Evolutionary conservation across 2,888 invertebrate species (phyloP), one percentile per base, ranked within the genome.

Genomic region (Coelogynopora nodosa): DNA sequence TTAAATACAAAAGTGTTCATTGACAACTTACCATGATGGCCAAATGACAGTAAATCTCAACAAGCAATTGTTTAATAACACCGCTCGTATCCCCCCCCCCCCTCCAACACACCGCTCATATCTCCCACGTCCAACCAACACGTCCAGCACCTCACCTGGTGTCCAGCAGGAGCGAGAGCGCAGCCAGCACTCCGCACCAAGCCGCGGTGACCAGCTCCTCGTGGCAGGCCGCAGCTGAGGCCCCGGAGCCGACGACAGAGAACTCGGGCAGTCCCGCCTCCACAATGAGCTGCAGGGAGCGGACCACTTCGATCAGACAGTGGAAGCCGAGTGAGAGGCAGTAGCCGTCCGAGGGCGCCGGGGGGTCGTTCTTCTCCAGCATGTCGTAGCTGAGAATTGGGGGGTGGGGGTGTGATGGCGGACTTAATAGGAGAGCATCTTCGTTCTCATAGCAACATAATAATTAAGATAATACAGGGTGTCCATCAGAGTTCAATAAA

Each of bases 301-400:
- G 94, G 85, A 97, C 96, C 88, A 96, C 95, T 92, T 98, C 98
- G 91, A 97, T 93, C 80, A 98, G 93, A 91, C 97, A 96, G 0
- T 96, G 95, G 92, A 97, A 98, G 0, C 97, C 97, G 67, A 98
- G 94, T 0, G 98, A 97, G 88, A 99, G 95, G 0, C 97, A 97
- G 92, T 98, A 99, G 0, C 98, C 98, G 88, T 98, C 97, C n/a
- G 96, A 96, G 89, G 98, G 95, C 13, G 94, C 92, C 0, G 97
- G 97, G 2, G 98, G 96, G 90, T 99, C 98, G 26, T 95, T 94
- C 91, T 97, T 96, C 90, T 99, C 99, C 90, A 98, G 92, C 95
- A 97, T 95, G 92, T 99, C 99, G 91, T 98, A 93, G 90, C 97
- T 91, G 89, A 49, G 88, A 88, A 49, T 30, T 5, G 84, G 86